Conservation (phyloP, 2,888 invertebrate genomes). For the Diaphora mendica region DNA sequence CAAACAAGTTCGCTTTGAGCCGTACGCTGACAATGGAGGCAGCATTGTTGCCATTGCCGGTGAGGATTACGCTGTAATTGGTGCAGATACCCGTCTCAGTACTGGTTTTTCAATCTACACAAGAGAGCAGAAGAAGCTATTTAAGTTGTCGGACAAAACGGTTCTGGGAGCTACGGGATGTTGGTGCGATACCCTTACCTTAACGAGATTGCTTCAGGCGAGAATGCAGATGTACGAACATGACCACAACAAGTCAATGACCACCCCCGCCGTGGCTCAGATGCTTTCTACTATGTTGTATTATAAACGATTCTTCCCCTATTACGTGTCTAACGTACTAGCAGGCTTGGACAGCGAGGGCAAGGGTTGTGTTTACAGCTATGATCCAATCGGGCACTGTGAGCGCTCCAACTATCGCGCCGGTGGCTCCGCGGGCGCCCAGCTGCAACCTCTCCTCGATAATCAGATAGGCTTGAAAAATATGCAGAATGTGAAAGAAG, state of each 20-base stretch:
- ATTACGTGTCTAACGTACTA: constrained; percentile 97
- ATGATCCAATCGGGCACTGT: constrained; percentile 98
- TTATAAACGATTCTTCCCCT: constrained; percentile 99
- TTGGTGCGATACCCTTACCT: constrained; percentile 98
- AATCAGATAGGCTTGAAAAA: constrained; percentile 98
- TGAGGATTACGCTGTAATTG: constrained; percentile 97
- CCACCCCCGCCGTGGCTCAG: constrained; percentile 96
- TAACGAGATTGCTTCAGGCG: constrained; percentile 93
- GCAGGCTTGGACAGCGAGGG: constrained; percentile 97
- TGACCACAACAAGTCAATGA: constrained; percentile 97
- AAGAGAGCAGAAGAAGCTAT: constrained; percentile 95
- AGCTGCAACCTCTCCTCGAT: constrained; percentile 97
- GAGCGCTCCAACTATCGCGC: constrained; percentile 94
- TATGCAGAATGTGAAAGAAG: constrained; percentile 89
- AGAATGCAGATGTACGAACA: constrained; percentile 98
- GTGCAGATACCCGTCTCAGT: constrained; percentile 97
- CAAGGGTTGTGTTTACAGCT: constrained; percentile 97
- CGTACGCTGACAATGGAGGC: constrained; percentile 88
- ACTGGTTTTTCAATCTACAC: constrained; percentile 96
- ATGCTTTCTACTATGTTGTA: constrained; percentile 98
- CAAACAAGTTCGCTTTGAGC: constrained; percentile 83
- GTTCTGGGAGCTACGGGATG: constrained; percentile 98
- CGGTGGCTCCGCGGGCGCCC: constrained; percentile 95
- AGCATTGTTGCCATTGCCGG: constrained; percentile 98
- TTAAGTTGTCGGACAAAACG: constrained; percentile 92